These are phyloP conservation scores for Capra hircus DNA, from an alignment of 2,113 vertebrate species.

Conservation along the genomic window DNA sequence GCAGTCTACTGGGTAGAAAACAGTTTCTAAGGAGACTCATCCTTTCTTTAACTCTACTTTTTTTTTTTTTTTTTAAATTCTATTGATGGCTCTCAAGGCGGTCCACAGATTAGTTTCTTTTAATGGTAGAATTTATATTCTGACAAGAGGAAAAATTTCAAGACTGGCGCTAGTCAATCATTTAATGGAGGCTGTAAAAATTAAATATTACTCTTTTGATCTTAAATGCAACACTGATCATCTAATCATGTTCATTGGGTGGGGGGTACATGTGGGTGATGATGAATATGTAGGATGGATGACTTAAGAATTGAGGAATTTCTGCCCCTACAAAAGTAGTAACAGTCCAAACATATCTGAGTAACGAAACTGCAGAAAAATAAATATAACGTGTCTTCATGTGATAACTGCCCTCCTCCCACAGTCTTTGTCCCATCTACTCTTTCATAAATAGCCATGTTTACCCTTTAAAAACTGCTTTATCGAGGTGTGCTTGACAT, in stretches of 20 bases:
- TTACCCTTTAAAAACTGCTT: not conserved
- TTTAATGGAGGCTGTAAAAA: not conserved
- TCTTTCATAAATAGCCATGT: not conserved
- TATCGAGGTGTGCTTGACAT: not conserved
- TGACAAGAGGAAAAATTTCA: not conserved
- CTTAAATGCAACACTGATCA: not conserved
- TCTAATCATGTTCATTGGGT: not conserved
- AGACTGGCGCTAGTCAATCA: not conserved
- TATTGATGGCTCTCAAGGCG: not conserved
- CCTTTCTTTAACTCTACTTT: not conserved
- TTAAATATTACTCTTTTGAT: not conserved
- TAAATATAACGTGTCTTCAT: not conserved
- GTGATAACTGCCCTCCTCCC: not conserved
- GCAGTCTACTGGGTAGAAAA: not conserved
- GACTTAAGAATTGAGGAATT: not conserved
- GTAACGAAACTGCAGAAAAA: not conserved
- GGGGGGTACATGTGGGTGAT: not conserved
- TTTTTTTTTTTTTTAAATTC: not conserved
- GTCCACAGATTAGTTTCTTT: not conserved
- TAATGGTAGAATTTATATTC: not conserved
- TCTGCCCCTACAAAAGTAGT: not conserved
- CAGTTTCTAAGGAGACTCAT: not conserved
- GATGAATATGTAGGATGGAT: not conserved
- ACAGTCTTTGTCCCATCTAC: not conserved
- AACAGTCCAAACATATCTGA: not conserved